Conservation (phyloP, 2,888 invertebrate species). For the Nephrotoma flavescens region DNA sequence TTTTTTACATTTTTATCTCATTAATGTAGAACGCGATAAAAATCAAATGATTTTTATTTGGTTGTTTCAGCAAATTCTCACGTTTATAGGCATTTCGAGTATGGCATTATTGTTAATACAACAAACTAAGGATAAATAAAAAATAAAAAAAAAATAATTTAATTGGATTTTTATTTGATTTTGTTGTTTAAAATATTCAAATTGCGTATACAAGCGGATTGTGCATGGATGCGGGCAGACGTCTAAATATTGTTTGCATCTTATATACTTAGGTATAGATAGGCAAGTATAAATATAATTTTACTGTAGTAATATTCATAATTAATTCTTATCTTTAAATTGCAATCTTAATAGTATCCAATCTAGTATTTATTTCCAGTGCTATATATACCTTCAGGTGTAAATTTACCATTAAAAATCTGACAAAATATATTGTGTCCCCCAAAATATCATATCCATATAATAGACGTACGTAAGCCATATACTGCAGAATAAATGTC, state of each 20-base stretch:
- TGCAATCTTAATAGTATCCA: background rate
- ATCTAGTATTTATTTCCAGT: background rate
- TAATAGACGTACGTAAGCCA: background rate
- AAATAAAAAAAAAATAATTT: background rate
- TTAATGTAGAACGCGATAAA: background rate
- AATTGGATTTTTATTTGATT: background rate
- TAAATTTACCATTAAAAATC: background rate
- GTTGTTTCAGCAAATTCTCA: background rate
- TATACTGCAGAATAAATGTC: background rate
- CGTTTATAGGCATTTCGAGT: background rate
- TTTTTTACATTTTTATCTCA: background rate
- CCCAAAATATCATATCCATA: background rate
- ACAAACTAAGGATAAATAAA: background rate
- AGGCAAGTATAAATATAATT: background rate
- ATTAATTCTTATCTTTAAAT: background rate
- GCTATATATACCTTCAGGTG: background rate
- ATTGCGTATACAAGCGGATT: background rate
- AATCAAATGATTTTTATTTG: background rate
- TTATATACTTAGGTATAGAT: background rate
- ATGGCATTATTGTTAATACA: background rate
- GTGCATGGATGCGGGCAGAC: background rate
- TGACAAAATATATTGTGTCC: background rate
- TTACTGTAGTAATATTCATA: background rate
- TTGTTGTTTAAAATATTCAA: background rate
- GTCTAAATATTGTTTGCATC: background rate